Evolutionary conservation across 2,797 vertebrate genomes (phyloP), one percentile per base, ranked within the genome.

Genomic region (Crenichthys baileyi): DNA sequence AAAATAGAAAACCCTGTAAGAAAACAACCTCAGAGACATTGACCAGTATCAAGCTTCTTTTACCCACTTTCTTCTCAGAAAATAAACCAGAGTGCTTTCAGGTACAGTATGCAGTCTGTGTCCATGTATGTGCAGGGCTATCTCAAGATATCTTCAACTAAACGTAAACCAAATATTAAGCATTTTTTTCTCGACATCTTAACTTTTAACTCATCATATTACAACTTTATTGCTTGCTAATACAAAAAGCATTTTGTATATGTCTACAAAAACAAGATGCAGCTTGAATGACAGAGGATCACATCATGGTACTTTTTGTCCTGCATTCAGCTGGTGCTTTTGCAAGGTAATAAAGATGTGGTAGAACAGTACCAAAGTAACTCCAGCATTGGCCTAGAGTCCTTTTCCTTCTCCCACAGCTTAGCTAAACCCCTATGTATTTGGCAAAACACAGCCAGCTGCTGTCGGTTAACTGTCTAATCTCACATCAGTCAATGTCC

Each of bases 401-500:
- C 83, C 82, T 79, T 53, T 63, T 80, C 78, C 85, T 79, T 29
- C 85, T 85, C 75, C 83, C 76, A 79, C 78, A 79, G 74, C 68
- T 81, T 70, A 87, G 87, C 87, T 80, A 80, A 89, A 76, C 84
- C 87, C 76, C 48, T 82, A 84, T 93, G 90, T 95, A 94, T 94
- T 93, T 94, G 94, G 91, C 88, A 92, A 95, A 95, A 94, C 94
- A 94, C 91, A 91, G 88, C 87, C 94, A 93, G 92, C 91, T 92
- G 90, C 88, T 91, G 89, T 84, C 92, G 85, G 90, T 93, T 95
- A 94, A 95, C 91, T 84, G 91, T 91, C 91, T 93, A 88, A 91
- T 94, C 91, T 92, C 90, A 88, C 90, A 89, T 91, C 84, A 85
- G 94, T 93, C 77, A 87, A 94, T 92, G 92, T 90, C 88, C 80